Percentiles rank a stretch among this genome's conserved stretches.
These are phyloP conservation scores for Cantharis lateralis DNA, from an alignment of 2,888 invertebrate genomes.

Conservation along the genomic window DNA sequence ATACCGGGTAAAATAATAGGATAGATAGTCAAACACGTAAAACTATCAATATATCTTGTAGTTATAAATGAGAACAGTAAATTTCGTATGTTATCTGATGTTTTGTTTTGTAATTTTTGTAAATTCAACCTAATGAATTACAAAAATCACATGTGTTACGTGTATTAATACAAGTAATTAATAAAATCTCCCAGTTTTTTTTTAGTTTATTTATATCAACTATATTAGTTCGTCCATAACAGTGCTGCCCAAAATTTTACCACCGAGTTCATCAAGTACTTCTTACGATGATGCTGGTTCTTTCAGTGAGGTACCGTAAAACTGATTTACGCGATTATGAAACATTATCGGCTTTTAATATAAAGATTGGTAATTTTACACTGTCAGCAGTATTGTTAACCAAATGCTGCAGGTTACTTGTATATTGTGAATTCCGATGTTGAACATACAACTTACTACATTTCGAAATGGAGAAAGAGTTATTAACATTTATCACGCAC, in stretches of 20 bases:
- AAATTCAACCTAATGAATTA: not conserved
- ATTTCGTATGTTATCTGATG: not conserved
- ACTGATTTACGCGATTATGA: not conserved
- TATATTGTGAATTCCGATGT: slow-evolving; percentile 21
- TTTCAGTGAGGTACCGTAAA: not conserved
- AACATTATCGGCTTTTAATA: not conserved
- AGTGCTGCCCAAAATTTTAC: not conserved
- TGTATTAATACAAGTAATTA: not conserved
- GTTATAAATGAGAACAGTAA: not conserved
- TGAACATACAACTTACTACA: slow-evolving; percentile 11
- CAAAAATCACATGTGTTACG: not conserved
- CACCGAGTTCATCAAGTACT: not conserved
- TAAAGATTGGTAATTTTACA: not conserved
- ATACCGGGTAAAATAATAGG: not conserved
- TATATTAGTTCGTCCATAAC: not conserved
- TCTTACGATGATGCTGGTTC: no score
- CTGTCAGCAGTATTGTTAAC: not conserved
- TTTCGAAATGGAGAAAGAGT: slow-evolving; percentile 22
- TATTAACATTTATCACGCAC: slow-evolving; percentile 28
- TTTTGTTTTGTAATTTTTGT: not conserved
- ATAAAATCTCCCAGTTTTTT: not conserved
- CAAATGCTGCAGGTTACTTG: not conserved
- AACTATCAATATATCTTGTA: not conserved
- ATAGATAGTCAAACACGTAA: not conserved
- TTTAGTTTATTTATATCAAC: not conserved